Evolutionary conservation across 1,140 invertebrate species (phyloP), one percentile per base, ranked within the genome.

Genomic region (Atopsyche davidsoni): DNA sequence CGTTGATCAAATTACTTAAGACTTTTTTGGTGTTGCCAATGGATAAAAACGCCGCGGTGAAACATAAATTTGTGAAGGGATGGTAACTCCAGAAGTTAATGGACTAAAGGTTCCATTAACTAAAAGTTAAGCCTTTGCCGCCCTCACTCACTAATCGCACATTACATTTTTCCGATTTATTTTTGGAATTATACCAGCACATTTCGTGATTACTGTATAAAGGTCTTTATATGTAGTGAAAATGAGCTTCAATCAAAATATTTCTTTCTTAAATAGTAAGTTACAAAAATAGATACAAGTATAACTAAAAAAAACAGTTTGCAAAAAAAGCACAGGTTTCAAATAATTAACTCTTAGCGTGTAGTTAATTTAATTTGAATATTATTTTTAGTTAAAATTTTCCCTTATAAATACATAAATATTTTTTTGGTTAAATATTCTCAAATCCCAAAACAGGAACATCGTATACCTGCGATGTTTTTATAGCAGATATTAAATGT

Each of bases 61-160:
- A 57, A 46, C 55, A 57, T 57, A 57, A 57, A 57, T 57, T 57
- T 43, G 46, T 53, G 36, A 34, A 46, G 46, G 51, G 38, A 47
- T 57, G 46, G 35, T 53, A 50, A 53, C 55, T 57, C 46, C 46
- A 25, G 18, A 51, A 57, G 51, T 57, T 57, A 57, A 57, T 57
- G 55, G 55, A 57, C 34, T 57, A 51, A 49, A 53, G 41, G 46
- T 34, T 45, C 46, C 55, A 57, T 57, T 57, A 57, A 53, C 46
- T 43, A 57, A 53, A 57, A 51, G 55, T 57, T 53, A 53, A 57
- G 50, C 51, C 55, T 32, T 51, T 46, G 46, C 55, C 31, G 50
- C 42, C 23, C 21, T 46, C 38, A 46, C 13, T 32, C 28, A 34
- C 3, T 34, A 34, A 34, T 6, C 3, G 19, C 40, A 22, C 2